These are phyloP conservation scores for Parnassius smintheus DNA, from an alignment of 2,888 invertebrate genomes.

Conservation along the genomic window DNA sequence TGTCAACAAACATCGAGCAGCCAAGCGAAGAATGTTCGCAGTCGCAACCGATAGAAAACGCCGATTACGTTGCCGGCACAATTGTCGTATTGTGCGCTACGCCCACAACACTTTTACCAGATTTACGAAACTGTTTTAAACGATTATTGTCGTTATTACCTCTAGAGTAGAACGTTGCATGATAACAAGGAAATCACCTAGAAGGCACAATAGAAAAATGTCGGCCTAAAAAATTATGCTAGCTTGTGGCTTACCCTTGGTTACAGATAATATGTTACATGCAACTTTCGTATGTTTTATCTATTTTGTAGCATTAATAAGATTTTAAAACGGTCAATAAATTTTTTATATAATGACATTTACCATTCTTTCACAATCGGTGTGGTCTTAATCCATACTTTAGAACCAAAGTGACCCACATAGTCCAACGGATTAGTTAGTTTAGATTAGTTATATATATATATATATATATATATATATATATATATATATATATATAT, in stretches of 20 bases:
- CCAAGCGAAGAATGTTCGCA: conserved; percentile 69
- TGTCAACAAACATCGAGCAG: conserved; percentile 50
- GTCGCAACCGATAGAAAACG: conserved; percentile 78
- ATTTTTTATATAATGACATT: no score
- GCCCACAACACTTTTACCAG: conserved; percentile 73
- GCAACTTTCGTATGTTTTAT: not conserved
- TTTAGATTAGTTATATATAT: no score
- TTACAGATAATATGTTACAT: conserved; percentile 5
- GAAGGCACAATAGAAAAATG: conserved; percentile 29
- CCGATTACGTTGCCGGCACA: conserved; percentile 65
- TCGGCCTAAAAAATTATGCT: conserved; percentile 17
- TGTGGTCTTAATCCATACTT: no score
- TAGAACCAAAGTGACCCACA: no score
- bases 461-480: no score
- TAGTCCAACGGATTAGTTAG: no score
- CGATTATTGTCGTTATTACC: conserved; percentile 55
- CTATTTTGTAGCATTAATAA: conserved; percentile 3
- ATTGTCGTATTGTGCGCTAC: conserved; percentile 72
- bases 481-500: no score
- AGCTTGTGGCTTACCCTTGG: conserved; percentile 2
- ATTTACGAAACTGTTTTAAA: conserved; percentile 70
- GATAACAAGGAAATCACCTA: conserved; percentile 56
- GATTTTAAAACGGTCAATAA: no score
- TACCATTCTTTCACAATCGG: no score
- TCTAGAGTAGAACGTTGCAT: conserved; percentile 56